phyloP scores from a whole-genome alignment of 2,797 vertebrate species.

The Sibirionetta formosa region DNA sequence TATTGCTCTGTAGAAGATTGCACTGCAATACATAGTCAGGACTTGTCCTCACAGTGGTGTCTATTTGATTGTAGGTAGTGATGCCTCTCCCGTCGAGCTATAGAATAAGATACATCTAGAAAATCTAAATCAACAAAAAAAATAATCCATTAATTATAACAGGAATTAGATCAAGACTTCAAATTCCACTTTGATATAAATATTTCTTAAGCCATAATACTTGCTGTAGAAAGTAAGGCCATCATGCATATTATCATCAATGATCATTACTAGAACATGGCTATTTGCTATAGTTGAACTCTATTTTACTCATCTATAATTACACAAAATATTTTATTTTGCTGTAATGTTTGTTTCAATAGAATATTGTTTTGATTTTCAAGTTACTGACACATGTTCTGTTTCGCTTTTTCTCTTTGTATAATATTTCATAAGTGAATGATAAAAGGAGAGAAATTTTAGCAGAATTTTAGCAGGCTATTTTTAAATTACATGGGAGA shows the following conservation, averaged over 20 bases:
- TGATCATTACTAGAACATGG: background rate
- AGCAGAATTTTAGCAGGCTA: background rate
- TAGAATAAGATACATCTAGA: background rate
- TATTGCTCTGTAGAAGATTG: background rate
- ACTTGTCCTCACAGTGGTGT: background rate
- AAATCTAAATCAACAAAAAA: background rate
- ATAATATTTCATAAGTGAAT: background rate
- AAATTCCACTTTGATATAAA: background rate
- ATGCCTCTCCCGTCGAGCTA: fast-evolving
- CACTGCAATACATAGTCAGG: background rate
- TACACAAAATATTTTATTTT: background rate
- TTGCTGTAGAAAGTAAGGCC: background rate
- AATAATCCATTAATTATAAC: background rate
- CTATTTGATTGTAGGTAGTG: background rate
- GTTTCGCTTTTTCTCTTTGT: background rate
- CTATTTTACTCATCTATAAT: background rate
- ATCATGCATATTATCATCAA: background rate
- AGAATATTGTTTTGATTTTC: background rate
- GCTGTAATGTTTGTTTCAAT: background rate
- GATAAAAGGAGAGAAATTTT: background rate
- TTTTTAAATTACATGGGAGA: background rate
- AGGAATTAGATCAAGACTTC: background rate
- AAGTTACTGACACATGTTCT: background rate
- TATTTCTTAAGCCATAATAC: background rate
- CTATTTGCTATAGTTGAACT: background rate